A percentile compares a stretch with the other conserved stretches of the same genome.
phyloP scores from a whole-genome alignment of 2,888 invertebrate species.

The Eupithecia insigniata region DNA sequence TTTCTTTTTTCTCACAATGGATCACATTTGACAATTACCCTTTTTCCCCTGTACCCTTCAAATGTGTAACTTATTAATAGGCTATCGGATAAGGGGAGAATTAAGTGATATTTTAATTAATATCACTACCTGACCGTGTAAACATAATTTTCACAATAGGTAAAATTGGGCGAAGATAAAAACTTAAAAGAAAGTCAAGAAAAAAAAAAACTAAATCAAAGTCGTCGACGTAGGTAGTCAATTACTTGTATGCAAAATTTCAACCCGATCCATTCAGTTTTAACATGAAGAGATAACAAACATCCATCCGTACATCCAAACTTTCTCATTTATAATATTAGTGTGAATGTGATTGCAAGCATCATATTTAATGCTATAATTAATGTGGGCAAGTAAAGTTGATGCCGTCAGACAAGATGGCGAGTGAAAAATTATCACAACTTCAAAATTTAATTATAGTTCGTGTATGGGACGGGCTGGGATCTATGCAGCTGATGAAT shows the following conservation, averaged over 20 bases:
- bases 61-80: not conserved
- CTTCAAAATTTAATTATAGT: conserved; percentile 38
- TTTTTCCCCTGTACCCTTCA: not conserved
- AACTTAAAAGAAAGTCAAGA: no score
- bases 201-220: no score
- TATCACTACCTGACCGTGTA: no score
- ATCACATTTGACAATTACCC: not conserved
- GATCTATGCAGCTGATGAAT: conserved; percentile 34
- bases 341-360: no score
- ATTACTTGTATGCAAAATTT: no score
- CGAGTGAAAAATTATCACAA: conserved; percentile 36
- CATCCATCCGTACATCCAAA: no score
- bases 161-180: no score
- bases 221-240: no score
- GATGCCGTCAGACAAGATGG: not conserved
- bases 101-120: not conserved
- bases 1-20: not conserved
- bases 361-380: not conserved
- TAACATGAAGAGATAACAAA: no score
- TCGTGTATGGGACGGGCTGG: conserved; percentile 31
- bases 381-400: not conserved
- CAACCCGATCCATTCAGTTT: no score
- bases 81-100: not conserved
- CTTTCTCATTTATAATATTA: no score
- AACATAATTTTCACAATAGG: no score